Evolutionary conservation across 2,797 vertebrate species (phyloP), one percentile per base, ranked within the genome.

Genomic region (Hippoglossus hippoglossus): DNA sequence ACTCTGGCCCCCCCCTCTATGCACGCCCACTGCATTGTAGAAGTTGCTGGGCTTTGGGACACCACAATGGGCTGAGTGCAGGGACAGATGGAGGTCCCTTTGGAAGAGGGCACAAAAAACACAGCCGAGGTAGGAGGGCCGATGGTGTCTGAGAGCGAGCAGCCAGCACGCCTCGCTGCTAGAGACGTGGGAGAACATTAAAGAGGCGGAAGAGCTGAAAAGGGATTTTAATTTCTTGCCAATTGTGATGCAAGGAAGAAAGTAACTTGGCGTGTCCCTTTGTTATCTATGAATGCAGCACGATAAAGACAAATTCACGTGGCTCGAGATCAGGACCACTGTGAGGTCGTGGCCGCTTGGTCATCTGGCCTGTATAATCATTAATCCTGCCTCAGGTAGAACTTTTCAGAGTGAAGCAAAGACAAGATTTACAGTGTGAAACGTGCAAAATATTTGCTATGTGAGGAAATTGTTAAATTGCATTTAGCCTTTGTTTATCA

Each of bases 71-170:
- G 82, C 88, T 71, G 80, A 93, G 93, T 91, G 90, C 89, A 91
- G 93, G 92, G 93, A 95, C 94, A 95, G 94, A 95, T 95, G 94
- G 94, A 93, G 91, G 91, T 93, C 90, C 83, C 72, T 93, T 93
- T 93, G 84, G 91, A 88, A 83, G 83, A 70, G 80, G 83, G 88
- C 84, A 94, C 90, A 92, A 90, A 93, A 91, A 93, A 93, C 89
- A 90, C 73, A 84, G 83, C 90, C 81, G 91, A 93, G 93, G 92
- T 91, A 94, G 94, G 94, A 94, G 92, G 84, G 91, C 85, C 62
- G 6, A 19, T 53, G 77, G 87, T 61, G 85, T 91, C 89, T 91
- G 89, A 79, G 73, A 78, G 79, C 59, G 19, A 59, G 83, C 83
- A 75, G 77, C 53, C 77, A 71, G 78, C 59, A 67, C 51, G 73